A percentile compares a stretch with the other conserved stretches of the same genome.
Conservation (phyloP, 2,797 vertebrate genomes). For the Melanotaenia boesemani region DNA sequence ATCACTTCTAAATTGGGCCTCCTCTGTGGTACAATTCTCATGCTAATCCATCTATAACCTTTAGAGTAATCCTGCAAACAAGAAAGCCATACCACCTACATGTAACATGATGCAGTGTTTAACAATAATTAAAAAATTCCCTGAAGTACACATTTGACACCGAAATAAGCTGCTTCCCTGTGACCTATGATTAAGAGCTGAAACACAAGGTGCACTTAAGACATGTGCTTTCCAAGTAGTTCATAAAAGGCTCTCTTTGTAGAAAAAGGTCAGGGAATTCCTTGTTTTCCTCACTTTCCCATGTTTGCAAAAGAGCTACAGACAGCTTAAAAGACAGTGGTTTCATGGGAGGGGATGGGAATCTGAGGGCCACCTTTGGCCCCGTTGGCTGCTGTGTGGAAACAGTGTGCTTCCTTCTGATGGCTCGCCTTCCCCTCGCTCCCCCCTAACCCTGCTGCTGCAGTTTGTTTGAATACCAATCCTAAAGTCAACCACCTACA, state of each 20-base stretch:
- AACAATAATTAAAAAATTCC: not conserved
- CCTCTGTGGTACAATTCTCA: not conserved
- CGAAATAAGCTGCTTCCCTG: not conserved
- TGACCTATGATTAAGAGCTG: conserved; percentile 15
- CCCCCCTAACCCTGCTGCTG: conserved; percentile 33
- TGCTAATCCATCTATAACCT: conserved; percentile 1
- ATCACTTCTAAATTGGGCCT: not conserved
- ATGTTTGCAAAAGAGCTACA: conserved; percentile 26
- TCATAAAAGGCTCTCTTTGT: conserved; percentile 24
- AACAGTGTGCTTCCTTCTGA: conserved; percentile 76
- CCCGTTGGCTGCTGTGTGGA: conserved; percentile 63
- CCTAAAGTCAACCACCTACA: conserved; percentile 63
- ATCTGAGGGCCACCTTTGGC: conserved; percentile 64
- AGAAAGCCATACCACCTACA: not conserved
- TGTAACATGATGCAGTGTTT: not conserved
- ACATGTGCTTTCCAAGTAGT: conserved; percentile 1
- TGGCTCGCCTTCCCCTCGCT: conserved; percentile 45
- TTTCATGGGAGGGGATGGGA: conserved; percentile 45
- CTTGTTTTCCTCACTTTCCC: conserved; percentile 16
- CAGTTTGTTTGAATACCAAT: conserved; percentile 64
- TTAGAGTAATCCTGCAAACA: not conserved
- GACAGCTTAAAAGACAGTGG: conserved; percentile 8
- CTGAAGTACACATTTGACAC: not conserved
- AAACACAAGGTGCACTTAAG: conserved; percentile 26
- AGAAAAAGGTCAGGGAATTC: conserved; percentile 23